Conservation (phyloP, 2,797 vertebrate species). For the Aotus griseimembra region DNA sequence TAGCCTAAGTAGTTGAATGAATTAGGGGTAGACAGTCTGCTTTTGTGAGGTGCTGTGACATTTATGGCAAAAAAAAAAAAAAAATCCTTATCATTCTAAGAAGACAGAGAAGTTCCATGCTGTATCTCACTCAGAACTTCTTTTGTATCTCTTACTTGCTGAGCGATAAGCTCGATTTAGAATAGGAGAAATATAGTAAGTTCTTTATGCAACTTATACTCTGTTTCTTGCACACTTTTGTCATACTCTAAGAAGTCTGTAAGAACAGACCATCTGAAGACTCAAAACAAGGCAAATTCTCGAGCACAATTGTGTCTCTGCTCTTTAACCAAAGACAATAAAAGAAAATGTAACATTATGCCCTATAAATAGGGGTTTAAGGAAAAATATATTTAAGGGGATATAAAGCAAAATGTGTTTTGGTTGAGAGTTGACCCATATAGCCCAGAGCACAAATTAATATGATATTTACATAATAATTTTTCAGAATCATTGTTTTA, state of each 20-base stretch:
- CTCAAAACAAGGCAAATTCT: background rate
- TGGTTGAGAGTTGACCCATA: background rate
- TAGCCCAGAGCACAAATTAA: background rate
- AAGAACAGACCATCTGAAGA: background rate
- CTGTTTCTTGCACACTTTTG: background rate
- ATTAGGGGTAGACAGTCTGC: background rate
- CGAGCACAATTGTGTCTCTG: background rate
- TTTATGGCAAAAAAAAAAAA: background rate
- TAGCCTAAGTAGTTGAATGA: background rate
- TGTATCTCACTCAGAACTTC: background rate
- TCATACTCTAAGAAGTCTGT: background rate
- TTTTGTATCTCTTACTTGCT: slow-evolving; percentile 25
- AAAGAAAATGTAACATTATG: background rate
- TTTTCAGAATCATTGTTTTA: background rate
- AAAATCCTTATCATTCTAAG: background rate
- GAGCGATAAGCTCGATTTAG: background rate
- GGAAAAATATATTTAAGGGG: background rate
- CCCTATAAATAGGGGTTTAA: background rate
- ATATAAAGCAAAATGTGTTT: background rate
- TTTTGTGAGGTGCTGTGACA: background rate
- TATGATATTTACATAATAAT: background rate
- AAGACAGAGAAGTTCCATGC: background rate
- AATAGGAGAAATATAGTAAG: background rate
- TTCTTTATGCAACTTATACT: background rate
- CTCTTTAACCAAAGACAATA: slow-evolving; percentile 39